A percentile compares a stretch with the other conserved stretches of the same genome.
Conservation (phyloP, 2,113 vertebrate species). For the Siniperca knerii region DNA sequence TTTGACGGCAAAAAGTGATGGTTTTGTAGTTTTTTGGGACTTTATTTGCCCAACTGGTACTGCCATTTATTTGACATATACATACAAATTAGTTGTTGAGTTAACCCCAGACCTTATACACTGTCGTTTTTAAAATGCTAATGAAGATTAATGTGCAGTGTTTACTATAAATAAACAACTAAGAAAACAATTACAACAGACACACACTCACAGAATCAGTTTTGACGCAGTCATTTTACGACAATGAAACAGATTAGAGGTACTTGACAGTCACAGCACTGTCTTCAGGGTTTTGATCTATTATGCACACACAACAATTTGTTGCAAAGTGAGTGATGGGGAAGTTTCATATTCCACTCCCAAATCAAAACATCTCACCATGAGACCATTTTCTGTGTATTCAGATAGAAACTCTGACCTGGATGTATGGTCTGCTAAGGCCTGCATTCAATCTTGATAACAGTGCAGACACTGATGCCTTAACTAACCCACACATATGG, state of each 20-base stretch:
- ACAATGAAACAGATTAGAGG: neutral
- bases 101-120: neutral
- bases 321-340: neutral
- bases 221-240: neutral
- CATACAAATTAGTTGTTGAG: neutral
- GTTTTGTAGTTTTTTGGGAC: no score
- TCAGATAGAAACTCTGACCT: constrained; percentile 60
- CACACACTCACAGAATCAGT: neutral
- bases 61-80: neutral
- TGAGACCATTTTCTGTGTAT: constrained; percentile 35
- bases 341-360: neutral
- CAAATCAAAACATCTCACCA: constrained; percentile 43
- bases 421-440: neutral
- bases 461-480: constrained; percentile 4
- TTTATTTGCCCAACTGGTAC: neutral
- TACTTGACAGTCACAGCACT: neutral
- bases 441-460: constrained; percentile 65
- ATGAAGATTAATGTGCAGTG: neutral
- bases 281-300: neutral
- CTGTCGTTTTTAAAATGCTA: neutral
- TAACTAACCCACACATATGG: constrained; percentile 40
- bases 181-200: neutral
- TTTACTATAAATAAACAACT: neutral
- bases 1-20: no score
- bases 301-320: neutral